phyloP scores from a whole-genome alignment of 1,140 invertebrate genomes.

The Drosophila equinoxialis region DNA sequence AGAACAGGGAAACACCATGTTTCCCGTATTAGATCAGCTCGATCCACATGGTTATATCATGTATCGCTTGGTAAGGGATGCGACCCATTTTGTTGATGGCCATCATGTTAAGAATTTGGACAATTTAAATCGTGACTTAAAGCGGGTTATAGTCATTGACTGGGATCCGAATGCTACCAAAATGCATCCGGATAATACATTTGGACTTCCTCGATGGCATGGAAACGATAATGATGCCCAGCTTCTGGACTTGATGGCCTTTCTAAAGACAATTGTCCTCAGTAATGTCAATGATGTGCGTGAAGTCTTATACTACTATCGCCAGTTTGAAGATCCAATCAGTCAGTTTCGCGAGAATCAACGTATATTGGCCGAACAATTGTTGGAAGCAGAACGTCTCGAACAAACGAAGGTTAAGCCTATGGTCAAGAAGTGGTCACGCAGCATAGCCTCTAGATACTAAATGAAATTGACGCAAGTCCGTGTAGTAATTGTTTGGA shows the following conservation, averaged over 20 bases:
- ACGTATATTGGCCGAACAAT: slow-evolving; percentile 87
- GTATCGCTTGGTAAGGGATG: slow-evolving; percentile 97
- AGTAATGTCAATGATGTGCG: slow-evolving; percentile 96
- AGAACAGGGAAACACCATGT: slow-evolving; percentile 95
- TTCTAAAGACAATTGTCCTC: slow-evolving; percentile 94
- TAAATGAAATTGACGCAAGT: too few relatives aligned
- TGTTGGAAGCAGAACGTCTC: slow-evolving; percentile 85
- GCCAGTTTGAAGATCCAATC: slow-evolving; percentile 96
- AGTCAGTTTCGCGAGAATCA: slow-evolving; percentile 95
- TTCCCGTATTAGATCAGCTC: slow-evolving; percentile 95
- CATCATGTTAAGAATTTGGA: slow-evolving; percentile 98
- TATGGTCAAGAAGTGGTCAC: slow-evolving; percentile 79
- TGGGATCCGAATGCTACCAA: slow-evolving; percentile 95
- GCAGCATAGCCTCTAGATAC: slow-evolving; percentile 53
- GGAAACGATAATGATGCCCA: slow-evolving; percentile 96
- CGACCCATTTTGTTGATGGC: slow-evolving; percentile 97
- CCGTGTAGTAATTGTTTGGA: too few relatives aligned
- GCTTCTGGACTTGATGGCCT: slow-evolving; percentile 94
- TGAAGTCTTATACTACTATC: slow-evolving; percentile 96
- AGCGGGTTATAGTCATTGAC: slow-evolving; percentile 97
- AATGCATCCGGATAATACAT: slow-evolving; percentile 94
- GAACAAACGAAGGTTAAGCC: slow-evolving; percentile 71
- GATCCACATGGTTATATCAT: slow-evolving; percentile 95
- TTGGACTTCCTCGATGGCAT: slow-evolving; percentile 94
- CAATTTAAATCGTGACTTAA: slow-evolving; percentile 96